phyloP scores from a whole-genome alignment of 2,888 invertebrate genomes.

The Automeris io region DNA sequence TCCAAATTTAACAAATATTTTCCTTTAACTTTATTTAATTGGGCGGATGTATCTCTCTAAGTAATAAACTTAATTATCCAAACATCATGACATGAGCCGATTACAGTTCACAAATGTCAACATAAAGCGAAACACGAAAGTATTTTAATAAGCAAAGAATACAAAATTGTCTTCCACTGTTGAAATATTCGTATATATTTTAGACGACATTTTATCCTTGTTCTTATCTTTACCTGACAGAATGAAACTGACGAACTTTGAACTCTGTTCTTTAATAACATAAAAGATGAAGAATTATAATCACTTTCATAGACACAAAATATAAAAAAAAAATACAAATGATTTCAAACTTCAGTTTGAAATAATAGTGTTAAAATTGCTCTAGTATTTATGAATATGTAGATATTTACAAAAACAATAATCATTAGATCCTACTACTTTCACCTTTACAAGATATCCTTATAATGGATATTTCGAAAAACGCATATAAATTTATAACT shows the following conservation, averaged over 20 bases:
- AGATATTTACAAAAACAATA: no score
- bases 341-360: no score
- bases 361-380: no score
- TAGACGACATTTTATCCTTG: not conserved
- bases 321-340: no score
- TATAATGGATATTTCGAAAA: not conserved
- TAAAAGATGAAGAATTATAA: no score
- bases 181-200: not conserved
- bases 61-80: slow-evolving; percentile 7
- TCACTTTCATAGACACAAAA: no score
- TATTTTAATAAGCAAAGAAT: not conserved
- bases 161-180: not conserved
- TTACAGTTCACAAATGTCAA: slow-evolving; percentile 1
- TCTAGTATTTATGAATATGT: no score
- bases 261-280: not conserved
- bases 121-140: not conserved
- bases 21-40: slow-evolving; percentile 1
- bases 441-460: not conserved
- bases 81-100: slow-evolving; percentile 5
- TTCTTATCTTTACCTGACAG: not conserved
- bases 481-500: not conserved
- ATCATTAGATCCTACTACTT: no score
- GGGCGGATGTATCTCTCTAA: slow-evolving; percentile 1
- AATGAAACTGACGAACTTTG: not conserved
- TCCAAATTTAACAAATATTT: not conserved